These are phyloP conservation scores for Eristalis intricaria DNA, from an alignment of 2,888 invertebrate genomes.

Conservation along the genomic window DNA sequence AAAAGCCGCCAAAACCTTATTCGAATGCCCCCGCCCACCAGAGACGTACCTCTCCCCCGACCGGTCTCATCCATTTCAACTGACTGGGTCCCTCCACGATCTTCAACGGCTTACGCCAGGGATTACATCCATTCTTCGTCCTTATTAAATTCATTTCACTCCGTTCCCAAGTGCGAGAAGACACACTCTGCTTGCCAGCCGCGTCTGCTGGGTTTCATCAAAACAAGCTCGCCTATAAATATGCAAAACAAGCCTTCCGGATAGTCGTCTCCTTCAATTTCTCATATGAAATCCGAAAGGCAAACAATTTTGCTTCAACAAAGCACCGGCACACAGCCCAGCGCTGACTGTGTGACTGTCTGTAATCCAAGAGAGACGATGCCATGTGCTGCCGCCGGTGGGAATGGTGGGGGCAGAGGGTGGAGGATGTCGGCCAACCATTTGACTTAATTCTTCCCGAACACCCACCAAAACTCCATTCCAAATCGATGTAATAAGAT, in stretches of 20 bases:
- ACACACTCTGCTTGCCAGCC: neutral
- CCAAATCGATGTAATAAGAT: constrained; percentile 63
- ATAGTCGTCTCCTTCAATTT: neutral
- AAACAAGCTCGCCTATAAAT: neutral
- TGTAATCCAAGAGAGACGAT: constrained; percentile 7
- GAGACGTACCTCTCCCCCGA: too few species aligned
- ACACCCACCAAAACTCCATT: neutral
- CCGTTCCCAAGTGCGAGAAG: neutral
- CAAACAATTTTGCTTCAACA: constrained; percentile 32
- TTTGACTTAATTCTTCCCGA: constrained; percentile 60
- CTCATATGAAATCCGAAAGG: constrained; percentile 30
- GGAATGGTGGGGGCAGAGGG: too few species aligned
- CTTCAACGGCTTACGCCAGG: constrained; percentile 7
- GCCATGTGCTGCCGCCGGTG: constrained; percentile 11
- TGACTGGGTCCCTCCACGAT: neutral
- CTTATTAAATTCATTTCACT: constrained; percentile 27
- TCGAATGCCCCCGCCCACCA: too few species aligned
- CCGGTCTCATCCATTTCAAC: too few species aligned
- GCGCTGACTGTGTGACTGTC: constrained; percentile 5
- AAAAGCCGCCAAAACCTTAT: too few species aligned
- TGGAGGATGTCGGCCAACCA: constrained; percentile 31
- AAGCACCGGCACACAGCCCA: too few species aligned
- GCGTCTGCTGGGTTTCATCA: neutral
- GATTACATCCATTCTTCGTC: constrained; percentile 17
- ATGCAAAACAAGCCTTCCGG: constrained; percentile 30